Conservation (phyloP, 2,888 invertebrate genomes). For the Sarcophaga rosellei region DNA sequence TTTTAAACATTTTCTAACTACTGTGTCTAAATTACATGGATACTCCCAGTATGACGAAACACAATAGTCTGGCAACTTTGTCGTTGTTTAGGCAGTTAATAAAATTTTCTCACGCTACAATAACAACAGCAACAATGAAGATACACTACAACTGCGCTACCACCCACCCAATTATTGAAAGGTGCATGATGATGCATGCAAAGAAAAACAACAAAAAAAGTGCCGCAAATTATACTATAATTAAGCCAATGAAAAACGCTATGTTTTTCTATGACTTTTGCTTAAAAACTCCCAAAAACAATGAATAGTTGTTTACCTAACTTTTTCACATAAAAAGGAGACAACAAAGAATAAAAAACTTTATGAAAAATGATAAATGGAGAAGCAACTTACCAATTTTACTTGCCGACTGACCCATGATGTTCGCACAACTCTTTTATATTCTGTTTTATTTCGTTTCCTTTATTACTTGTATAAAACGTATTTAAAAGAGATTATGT, state of each 20-base stretch:
- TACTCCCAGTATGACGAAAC: not conserved
- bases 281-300: not conserved
- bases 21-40: no score
- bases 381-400: conserved; percentile 77
- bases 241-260: not conserved
- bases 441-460: conserved; percentile 25
- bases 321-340: conserved; percentile 18
- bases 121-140: conserved; percentile 37
- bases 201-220: conserved; percentile 21
- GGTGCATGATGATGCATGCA: conserved; percentile 43
- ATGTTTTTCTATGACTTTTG: not conserved
- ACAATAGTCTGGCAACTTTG: conserved; percentile 41
- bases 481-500: conserved; percentile 16
- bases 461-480: conserved; percentile 27
- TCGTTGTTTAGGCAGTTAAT: conserved; percentile 8
- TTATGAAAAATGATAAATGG: not conserved
- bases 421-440: conserved; percentile 58
- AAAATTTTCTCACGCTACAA: conserved; percentile 63
- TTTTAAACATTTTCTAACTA: no score
- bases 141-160: conserved; percentile 24
- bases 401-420: conserved; percentile 78
- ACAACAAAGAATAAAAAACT: conserved; percentile 27
- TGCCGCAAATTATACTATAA: conserved; percentile 58
- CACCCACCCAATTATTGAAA: conserved; percentile 57
- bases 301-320: not conserved